phyloP scores from a whole-genome alignment of 2,888 invertebrate species.

The Thelaira solivaga region DNA sequence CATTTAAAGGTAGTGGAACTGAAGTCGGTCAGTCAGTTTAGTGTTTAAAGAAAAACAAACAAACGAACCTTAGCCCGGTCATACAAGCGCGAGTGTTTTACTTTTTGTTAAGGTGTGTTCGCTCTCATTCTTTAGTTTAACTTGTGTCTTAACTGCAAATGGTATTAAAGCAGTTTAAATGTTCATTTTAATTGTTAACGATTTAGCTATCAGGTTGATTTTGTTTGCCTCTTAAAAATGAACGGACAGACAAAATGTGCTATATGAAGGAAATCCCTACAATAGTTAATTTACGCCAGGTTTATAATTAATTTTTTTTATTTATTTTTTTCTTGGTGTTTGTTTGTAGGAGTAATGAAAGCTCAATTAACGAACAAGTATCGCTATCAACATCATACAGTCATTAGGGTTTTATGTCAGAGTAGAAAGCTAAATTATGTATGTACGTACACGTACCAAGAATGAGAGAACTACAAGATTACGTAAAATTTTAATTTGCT shows the following conservation, averaged over 20 bases:
- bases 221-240: slow-evolving; percentile 21
- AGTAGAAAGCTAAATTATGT: neutral
- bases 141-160: neutral
- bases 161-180: slow-evolving; percentile 44
- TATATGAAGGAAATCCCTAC: neutral
- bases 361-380: slow-evolving; percentile 54
- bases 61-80: neutral
- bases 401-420: slow-evolving; percentile 29
- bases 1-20: slow-evolving; percentile 46
- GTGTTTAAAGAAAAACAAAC: neutral
- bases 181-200: slow-evolving; percentile 60
- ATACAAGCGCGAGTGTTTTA: slow-evolving; percentile 47
- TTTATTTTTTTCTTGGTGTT: too few species aligned
- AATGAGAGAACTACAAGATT: too few species aligned
- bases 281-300: slow-evolving; percentile 31
- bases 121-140: too few species aligned
- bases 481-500: too few species aligned
- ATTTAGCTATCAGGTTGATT: slow-evolving; percentile 51
- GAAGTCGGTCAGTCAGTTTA: slow-evolving; percentile 43
- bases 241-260: neutral
- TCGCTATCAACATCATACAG: slow-evolving; percentile 13
- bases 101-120: slow-evolving; percentile 64
- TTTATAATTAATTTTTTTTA: slow-evolving; percentile 1
- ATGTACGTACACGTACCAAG: too few species aligned
- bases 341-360: slow-evolving; percentile 29